Base-by-base conservation (phyloP, 2,113 vertebrate genomes). In the Danionella cerebrum region DNA sequence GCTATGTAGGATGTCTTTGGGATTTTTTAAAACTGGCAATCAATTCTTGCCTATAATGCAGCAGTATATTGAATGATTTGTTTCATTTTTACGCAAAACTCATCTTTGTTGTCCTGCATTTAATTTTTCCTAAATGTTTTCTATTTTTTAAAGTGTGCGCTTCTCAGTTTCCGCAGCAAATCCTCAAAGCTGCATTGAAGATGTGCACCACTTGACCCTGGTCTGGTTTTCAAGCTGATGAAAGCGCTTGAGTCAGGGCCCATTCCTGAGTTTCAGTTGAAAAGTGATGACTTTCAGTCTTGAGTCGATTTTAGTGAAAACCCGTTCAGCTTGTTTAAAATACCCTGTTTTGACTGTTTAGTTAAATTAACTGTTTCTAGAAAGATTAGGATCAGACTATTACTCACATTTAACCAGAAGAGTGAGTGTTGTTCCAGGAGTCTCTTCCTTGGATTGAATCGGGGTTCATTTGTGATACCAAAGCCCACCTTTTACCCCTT, bases 1-100 rank as follows among this genome's bases (percentile, higher is more conserved):
- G 72, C 51, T 65, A 59, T 50, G 62, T 27, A 51, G 38, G n/a
- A n/a, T 70, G 62, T 38, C 69, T 62, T 60, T 25, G 11, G 48
- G 67, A 10, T 24, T 16, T 59, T 70, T 66, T 74, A 70, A 48
- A 47, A 27, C 29, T 13, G 29, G 11, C 25, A 42, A 53, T 69
- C 50, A 70, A n/a, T n/a, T n/a, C n/a, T n/a, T n/a, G 58, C 53
- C 22, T 70, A 54, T 69, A 65, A 70, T 74, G 39, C 22, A 44
- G 53, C 35, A 57, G 48, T 19, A 70, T 70, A 70, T 73, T 64
- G 27, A 24, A 36, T 60, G 51, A 2, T 59, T 36, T 47, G 51
- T 22, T 62, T 51, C 5, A 25, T 47, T 36, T 54, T 47, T 24
- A 29, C 29, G 39, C 16, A 13, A 0, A 18, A 12, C n/a, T 42